These are phyloP conservation scores for Ditula angustiorana DNA, from an alignment of 2,888 invertebrate genomes.

Conservation along the genomic window DNA sequence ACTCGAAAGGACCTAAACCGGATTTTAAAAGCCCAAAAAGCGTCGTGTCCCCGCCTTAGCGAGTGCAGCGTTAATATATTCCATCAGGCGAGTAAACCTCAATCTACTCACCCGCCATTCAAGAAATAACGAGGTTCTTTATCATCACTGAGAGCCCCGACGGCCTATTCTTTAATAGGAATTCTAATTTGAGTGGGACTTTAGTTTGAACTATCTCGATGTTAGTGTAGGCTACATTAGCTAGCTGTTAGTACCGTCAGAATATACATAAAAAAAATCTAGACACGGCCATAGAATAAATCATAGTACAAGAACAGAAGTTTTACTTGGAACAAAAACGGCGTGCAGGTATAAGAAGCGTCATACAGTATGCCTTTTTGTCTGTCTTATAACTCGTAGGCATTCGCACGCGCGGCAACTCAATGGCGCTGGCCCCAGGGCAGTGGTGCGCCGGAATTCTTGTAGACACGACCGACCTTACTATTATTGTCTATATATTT, in stretches of 20 bases:
- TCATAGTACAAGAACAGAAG: too few relatives aligned
- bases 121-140: slow-evolving; percentile 60
- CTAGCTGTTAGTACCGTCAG: neutral
- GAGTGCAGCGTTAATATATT: slow-evolving; percentile 62
- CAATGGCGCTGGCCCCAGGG: too few relatives aligned
- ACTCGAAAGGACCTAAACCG: neutral
- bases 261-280: too few relatives aligned
- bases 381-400: too few relatives aligned
- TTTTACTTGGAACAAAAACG: too few relatives aligned
- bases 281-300: too few relatives aligned
- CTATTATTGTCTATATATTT: too few relatives aligned
- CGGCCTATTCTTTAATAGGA: slow-evolving; percentile 38
- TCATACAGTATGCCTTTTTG: too few relatives aligned
- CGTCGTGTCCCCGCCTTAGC: slow-evolving; percentile 20
- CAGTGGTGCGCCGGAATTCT: too few relatives aligned
- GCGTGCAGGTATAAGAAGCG: too few relatives aligned
- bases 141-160: slow-evolving; percentile 27
- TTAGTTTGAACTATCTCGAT: neutral
- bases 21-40: slow-evolving; percentile 6
- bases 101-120: slow-evolving; percentile 62
- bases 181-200: slow-evolving; percentile 35
- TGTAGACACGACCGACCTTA: too few relatives aligned
- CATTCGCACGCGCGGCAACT: too few relatives aligned
- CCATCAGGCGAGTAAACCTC: slow-evolving; percentile 69
- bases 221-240: neutral